Conservation (phyloP, 2,797 vertebrate genomes). For the Linurgus olivaceus region DNA sequence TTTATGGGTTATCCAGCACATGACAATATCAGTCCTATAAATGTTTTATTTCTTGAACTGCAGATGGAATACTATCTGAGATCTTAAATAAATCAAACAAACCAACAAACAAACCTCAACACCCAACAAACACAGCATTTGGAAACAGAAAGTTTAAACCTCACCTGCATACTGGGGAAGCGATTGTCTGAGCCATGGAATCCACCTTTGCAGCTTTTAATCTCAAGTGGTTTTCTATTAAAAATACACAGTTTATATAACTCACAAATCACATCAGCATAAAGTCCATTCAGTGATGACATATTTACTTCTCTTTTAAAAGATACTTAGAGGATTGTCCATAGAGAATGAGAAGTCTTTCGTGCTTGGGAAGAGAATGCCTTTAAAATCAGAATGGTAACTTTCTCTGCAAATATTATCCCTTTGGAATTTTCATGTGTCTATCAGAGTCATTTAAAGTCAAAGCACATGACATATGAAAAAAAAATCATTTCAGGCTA, state of each 20-base stretch:
- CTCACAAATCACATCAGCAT: not conserved
- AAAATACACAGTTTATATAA: not conserved
- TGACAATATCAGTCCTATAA: not conserved
- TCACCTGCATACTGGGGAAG: conserved; percentile 93
- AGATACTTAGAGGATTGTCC: not conserved
- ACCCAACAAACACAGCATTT: not conserved
- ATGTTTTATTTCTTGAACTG: not conserved
- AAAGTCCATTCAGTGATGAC: not conserved
- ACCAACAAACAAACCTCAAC: not conserved
- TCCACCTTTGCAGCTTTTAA: conserved; percentile 86
- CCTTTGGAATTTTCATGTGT: not conserved
- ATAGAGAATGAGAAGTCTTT: not conserved
- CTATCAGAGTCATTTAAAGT: not conserved
- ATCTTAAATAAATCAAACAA: not conserved
- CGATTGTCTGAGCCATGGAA: conserved; percentile 96
- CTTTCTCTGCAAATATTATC: not conserved
- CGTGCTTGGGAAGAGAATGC: not conserved
- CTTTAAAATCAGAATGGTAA: not conserved
- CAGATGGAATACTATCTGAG: not conserved
- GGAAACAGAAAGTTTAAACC: not conserved
- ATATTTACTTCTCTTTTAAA: not conserved
- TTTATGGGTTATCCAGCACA: not conserved
- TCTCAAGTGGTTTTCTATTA: conserved; percentile 75
- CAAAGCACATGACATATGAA: not conserved
- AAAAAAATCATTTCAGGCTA: not conserved